phyloP scores from a whole-genome alignment of 37 sponge, comb jelly and placozoan species.

The Bolinopsis microptera region DNA sequence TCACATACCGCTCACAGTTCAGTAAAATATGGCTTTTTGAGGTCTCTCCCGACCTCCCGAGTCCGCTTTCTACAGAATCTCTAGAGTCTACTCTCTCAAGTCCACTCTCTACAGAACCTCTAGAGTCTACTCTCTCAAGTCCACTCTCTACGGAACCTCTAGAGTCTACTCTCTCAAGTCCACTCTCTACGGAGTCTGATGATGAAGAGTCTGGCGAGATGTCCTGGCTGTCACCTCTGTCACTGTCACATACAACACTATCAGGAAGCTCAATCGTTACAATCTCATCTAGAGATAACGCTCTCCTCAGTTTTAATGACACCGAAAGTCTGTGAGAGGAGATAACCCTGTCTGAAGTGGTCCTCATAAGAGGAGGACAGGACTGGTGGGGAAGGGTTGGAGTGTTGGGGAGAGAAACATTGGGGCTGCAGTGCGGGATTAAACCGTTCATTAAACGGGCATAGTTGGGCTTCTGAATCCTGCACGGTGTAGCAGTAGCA shows the following conservation, averaged over 20 bases:
- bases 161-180: neutral
- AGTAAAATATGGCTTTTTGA: too few species aligned
- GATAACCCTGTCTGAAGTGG: neutral
- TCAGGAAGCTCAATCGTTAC: neutral
- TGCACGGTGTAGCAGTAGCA: conserved; percentile 41
- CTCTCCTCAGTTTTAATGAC: neutral
- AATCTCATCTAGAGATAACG: neutral
- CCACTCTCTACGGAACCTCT: too few species aligned
- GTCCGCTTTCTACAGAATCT: neutral
- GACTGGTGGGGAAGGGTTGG: neutral
- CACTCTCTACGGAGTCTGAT: neutral
- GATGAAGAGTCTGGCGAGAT: neutral
- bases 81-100: too few species aligned
- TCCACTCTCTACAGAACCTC: too few species aligned
- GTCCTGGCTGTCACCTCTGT: neutral
- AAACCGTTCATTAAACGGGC: neutral
- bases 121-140: too few species aligned
- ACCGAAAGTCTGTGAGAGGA: neutral
- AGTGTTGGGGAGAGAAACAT: neutral
- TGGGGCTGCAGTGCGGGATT: neutral
- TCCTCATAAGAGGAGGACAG: neutral
- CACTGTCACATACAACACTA: neutral
- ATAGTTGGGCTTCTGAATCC: neutral
- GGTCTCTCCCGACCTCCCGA: neutral
- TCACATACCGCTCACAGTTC: too few species aligned